Percentiles rank a stretch among this genome's conserved stretches.
These are phyloP conservation scores for Myiotriccus ornatus DNA, from an alignment of 2,797 vertebrate genomes.

Conservation along the genomic window DNA sequence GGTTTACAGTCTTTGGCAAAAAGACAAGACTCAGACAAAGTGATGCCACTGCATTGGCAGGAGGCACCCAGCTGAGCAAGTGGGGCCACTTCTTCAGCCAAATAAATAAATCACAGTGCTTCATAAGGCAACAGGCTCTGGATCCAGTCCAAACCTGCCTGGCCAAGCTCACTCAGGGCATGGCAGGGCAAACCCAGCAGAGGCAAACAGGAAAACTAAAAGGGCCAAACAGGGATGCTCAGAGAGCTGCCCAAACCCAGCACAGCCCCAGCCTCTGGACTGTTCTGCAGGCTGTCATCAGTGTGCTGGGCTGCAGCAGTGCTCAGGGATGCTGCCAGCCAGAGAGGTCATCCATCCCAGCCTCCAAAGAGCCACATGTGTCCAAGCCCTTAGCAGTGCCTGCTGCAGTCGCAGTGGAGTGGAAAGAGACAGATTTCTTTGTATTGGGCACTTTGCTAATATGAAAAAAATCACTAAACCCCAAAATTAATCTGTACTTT, in stretches of 20 bases:
- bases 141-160: background rate
- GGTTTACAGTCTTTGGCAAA: background rate
- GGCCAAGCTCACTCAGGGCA: background rate
- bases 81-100: background rate
- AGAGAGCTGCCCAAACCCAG: accelerated
- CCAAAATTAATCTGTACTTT: background rate
- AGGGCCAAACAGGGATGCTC: background rate
- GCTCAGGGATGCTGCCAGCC: background rate
- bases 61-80: background rate
- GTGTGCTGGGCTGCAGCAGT: accelerated
- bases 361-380: accelerated
- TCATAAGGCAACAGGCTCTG: background rate
- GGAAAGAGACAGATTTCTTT: background rate
- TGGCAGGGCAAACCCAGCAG: background rate
- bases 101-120: background rate
- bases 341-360: accelerated
- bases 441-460: background rate
- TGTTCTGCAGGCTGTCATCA: background rate
- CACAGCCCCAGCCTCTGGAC: accelerated
- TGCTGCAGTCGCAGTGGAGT: background rate
- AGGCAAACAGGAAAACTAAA: background rate
- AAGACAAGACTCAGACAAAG: accelerated
- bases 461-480: background rate
- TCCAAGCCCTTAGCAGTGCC: background rate
- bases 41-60: background rate